Base-by-base conservation (phyloP, 2,797 vertebrate species). In the Micromesistius poutassou region DNA sequence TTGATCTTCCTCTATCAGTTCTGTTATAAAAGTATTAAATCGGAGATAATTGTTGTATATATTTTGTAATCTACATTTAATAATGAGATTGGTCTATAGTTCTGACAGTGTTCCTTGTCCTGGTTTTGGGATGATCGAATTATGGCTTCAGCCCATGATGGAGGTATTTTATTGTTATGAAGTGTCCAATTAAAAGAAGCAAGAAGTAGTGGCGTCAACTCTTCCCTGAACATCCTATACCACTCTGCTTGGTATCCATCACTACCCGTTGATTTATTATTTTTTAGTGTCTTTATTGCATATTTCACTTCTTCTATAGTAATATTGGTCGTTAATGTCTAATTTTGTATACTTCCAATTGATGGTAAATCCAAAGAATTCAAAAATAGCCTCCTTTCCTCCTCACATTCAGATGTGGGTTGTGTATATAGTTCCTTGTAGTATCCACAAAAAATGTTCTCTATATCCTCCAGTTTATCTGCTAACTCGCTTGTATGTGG, bases 131-230 rank as follows among this genome's bases (percentile, higher is more conserved):
- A 79, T 80, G 4, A 74, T 33, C 5, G 22, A 16, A 75, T 77
- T 30, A 82, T 62, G 12, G 77, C 74, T 13, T 82, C 75, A 14
- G 71, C 77, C 79, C 75, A 77, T 25, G 74, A 75, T 4, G 80
- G 77, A 3, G 30, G 19, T 3, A 13, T 14, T 1, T 71, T 50
- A 14, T 72, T 38, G 1, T 68, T 74, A 30, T 71, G 55, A 28
- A 77, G 19, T 0, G 73, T 74, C 30, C 70, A 50, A 30, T 75
- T 82, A 30, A 74, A 80, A 5, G 46, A 76, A 12, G 71, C 7
- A 16, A 72, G 0, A 19, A 77, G 71, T n/a, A 85, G 16, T 13
- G 77, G 75, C 5, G 22, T 70, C 2, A 82, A n/a, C 14, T 82
- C 62, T 7, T 79, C n/a, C 3, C 35, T 73, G 25, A 82, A 81